Evolutionary conservation across 2,888 invertebrate genomes (phyloP).

Genomic region (Theristus sp.): DNA sequence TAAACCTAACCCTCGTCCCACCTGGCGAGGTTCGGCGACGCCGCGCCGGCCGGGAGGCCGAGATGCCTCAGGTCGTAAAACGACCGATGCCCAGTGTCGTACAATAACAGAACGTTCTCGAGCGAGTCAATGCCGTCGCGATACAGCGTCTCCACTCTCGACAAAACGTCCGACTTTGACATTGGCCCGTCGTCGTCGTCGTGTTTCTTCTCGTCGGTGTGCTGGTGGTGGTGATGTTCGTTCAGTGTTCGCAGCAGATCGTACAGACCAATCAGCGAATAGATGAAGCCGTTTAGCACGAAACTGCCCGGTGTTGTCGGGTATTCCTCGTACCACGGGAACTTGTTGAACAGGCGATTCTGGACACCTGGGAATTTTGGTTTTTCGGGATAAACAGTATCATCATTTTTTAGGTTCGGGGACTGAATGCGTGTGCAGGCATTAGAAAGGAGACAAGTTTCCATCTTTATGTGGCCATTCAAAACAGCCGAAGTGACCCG

Average conservation of each 20-base stretch:
- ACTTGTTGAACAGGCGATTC: slow-evolving; percentile 53
- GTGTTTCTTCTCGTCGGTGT: background rate
- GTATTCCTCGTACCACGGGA: slow-evolving; percentile 93
- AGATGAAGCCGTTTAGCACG: slow-evolving; percentile 95
- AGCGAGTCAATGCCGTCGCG: background rate
- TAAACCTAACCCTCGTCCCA: too few relatives aligned
- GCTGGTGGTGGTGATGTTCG: background rate
- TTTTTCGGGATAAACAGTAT: too few relatives aligned
- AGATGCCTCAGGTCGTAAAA: slow-evolving; percentile 88
- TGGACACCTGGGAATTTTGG: slow-evolving; percentile 15
- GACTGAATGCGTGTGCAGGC: too few relatives aligned
- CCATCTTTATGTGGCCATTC: too few relatives aligned
- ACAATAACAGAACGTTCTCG: slow-evolving; percentile 9
- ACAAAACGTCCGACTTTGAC: background rate
- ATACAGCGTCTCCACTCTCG: background rate
- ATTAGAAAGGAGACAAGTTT: too few relatives aligned
- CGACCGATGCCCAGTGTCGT: slow-evolving; percentile 12
- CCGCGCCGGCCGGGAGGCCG: slow-evolving; percentile 50
- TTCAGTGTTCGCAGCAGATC: slow-evolving; percentile 44
- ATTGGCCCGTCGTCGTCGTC: background rate
- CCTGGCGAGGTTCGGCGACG: slow-evolving; percentile 72
- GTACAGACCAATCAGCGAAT: slow-evolving; percentile 80
- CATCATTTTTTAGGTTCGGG: too few relatives aligned
- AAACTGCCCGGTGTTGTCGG: slow-evolving; percentile 83
- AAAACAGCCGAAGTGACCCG: too few relatives aligned